Evolutionary conservation across 2,888 invertebrate genomes (phyloP), one percentile per base, ranked within the genome.

Genomic region (Alloscopus bannaensis): DNA sequence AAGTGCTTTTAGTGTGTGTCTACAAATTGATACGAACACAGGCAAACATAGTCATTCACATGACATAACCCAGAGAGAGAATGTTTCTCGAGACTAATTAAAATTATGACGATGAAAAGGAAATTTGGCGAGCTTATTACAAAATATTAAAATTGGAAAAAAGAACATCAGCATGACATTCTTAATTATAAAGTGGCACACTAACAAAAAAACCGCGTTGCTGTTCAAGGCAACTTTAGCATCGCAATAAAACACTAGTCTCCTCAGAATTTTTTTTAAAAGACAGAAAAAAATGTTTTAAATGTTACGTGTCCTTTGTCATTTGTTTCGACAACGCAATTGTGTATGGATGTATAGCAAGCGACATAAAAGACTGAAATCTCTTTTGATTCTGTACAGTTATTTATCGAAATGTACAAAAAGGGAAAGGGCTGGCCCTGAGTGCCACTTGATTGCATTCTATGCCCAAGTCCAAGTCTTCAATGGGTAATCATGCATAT

Each of bases 341-440:
- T 13, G 4, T 6, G 8, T 36, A n/a, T n/a, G n/a, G n/a, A n/a
- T n/a, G n/a, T n/a, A n/a, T n/a, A n/a, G n/a, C n/a, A n/a, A n/a
- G n/a, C n/a, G n/a, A n/a, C n/a, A n/a, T n/a, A n/a, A n/a, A n/a
- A n/a, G n/a, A n/a, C n/a, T 47, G 47, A 13, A n/a, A 47, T 47
- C 18, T n/a, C 47, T 47, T n/a, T 47, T 4, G 18, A n/a, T 47
- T 47, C 47, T 13, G 6, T 13, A n/a, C 18, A 36, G 36, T 52
- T 52, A 16, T 57, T 26, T 57, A 28, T 57, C 57, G 2, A 16
- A 16, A 28, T 28, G 16, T 13, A 66, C 20, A 31, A 70, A 70
- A 78, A 78, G 77, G 70, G 77, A 78, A 78, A 78, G 77, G 77
- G 65, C 36, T 70, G 77, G 77, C 77, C 77, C 62, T 78, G 77